Evolutionary conservation across 1,140 invertebrate genomes (phyloP).

Genomic region (Drosophila varians): DNA sequence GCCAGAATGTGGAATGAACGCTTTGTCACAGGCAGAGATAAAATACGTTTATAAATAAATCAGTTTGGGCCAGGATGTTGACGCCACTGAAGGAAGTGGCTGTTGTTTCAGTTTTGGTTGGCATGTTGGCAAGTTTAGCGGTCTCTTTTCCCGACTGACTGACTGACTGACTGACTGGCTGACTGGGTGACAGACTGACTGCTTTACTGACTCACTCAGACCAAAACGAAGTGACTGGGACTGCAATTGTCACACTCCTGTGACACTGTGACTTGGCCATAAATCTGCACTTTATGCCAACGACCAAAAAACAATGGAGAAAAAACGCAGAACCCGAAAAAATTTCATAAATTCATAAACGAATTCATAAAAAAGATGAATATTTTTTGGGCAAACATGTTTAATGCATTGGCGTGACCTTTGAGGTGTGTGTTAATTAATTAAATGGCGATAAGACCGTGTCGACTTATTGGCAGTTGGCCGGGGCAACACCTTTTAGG

Average conservation of each 20-base stretch:
- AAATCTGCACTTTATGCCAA: constrained; percentile 29
- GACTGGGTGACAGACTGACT: constrained; percentile 21
- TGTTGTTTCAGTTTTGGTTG: constrained; percentile 29
- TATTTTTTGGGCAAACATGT: background rate
- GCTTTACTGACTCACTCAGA: constrained; percentile 33
- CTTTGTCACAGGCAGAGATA: constrained; percentile 66
- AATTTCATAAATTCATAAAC: constrained; percentile 12
- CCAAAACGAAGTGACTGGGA: constrained; percentile 27
- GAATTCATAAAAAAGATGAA: constrained; percentile 14
- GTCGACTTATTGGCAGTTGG: constrained; percentile 54
- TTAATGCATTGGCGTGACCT: constrained; percentile 48
- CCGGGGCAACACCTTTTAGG: constrained; percentile 11
- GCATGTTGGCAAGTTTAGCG: constrained; percentile 42
- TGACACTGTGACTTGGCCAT: constrained; percentile 34
- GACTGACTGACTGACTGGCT: constrained; percentile 5
- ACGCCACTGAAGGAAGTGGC: constrained; percentile 43
- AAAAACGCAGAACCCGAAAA: background rate
- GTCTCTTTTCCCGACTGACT: constrained; percentile 14
- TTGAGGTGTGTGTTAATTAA: constrained; percentile 65
- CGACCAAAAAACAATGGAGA: background rate
- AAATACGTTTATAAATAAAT: constrained; percentile 80
- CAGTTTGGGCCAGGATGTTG: constrained; percentile 65
- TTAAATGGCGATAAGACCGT: constrained; percentile 63
- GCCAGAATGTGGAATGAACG: constrained; percentile 32
- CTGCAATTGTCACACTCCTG: constrained; percentile 55